Evolutionary conservation across 2,797 vertebrate genomes (phyloP), one percentile per base, ranked within the genome.

Genomic region (Hydrolagus colliei): DNA sequence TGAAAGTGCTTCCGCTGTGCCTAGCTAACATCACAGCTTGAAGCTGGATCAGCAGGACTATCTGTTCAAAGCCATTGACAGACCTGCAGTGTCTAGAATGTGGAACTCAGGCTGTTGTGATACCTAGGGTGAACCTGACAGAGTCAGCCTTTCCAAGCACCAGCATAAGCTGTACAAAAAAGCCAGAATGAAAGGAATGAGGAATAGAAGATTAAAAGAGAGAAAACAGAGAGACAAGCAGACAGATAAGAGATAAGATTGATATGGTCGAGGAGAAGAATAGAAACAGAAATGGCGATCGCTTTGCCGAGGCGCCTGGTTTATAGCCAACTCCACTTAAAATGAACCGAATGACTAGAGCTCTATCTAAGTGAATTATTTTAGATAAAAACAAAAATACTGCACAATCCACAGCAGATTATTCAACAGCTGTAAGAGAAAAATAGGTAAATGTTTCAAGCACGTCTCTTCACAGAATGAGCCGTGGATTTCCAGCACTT

Each of bases 311-410:
- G 79, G 35, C 79, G 35, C 65, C 20, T 9, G 67, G 63, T 68
- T 32, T 41, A 41, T 27, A 82, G 67, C 68, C 65, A 41, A 82
- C 68, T 80, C 63, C 79, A 82, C 79, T 82, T 82, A 82, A 52
- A 82, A 68, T 82, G 79, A 68, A 82, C 27, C 18, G 41, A 52
- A 52, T 52, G 41, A 52, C 6, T 52, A 52, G 6, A 52, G 41
- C 2, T 52, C 41, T 52, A 52, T 52, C 41, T 52, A 52, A 3
- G 41, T 52, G 41, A 52, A 52, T 52, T 52, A 52, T 52, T 52
- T 52, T 52, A 52, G 41, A 52, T 52, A 6, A 52, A 52, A 52
- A 52, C 41, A 52, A 52, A 52, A 52, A 52, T 52, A 6, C 41
- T 1, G 41, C 41, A 52, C 41, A 52, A 52, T 52, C 41, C 41